Percentiles rank a stretch among this genome's conserved stretches.
These are phyloP conservation scores for Temnothorax longispinosus DNA, from an alignment of 1,140 invertebrate species.

Conservation along the genomic window DNA sequence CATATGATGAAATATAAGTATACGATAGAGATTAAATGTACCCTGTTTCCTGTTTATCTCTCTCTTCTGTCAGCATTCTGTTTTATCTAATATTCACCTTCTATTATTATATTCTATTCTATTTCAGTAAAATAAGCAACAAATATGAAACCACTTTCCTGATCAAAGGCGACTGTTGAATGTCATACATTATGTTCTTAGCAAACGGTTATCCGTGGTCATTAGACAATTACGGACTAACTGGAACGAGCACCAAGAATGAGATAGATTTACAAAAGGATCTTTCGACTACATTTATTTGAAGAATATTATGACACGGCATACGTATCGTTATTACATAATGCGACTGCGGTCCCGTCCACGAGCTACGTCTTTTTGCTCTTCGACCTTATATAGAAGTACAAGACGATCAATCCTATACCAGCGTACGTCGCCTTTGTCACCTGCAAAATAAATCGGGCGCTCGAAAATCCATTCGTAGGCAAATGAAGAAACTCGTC, in stretches of 20 bases:
- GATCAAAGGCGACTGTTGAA: neutral
- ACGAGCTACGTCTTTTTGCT: slow-evolving; percentile 42
- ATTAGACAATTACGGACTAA: neutral
- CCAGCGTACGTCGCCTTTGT: slow-evolving; percentile 69
- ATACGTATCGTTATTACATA: slow-evolving; percentile 62
- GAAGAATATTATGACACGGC: slow-evolving; percentile 10
- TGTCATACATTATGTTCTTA: neutral
- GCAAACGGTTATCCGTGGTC: neutral
- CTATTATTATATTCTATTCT: neutral
- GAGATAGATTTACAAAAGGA: neutral
- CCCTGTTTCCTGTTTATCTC: neutral
- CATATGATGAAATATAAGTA: neutral
- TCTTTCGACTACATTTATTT: slow-evolving; percentile 58
- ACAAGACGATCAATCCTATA: slow-evolving; percentile 41
- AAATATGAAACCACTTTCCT: neutral
- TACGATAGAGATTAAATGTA: neutral
- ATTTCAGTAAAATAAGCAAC: neutral
- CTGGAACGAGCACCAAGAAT: neutral
- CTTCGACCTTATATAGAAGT: slow-evolving; percentile 71
- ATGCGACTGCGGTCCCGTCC: slow-evolving; percentile 37
- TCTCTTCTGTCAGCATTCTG: neutral
- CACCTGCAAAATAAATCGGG: slow-evolving; percentile 67
- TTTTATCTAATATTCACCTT: neutral
- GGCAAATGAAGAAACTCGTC: neutral
- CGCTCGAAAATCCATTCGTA: neutral